A percentile compares a stretch with the other conserved stretches of the same genome.
Conservation (phyloP, 2,797 vertebrate species). For the Coilia nasus region DNA sequence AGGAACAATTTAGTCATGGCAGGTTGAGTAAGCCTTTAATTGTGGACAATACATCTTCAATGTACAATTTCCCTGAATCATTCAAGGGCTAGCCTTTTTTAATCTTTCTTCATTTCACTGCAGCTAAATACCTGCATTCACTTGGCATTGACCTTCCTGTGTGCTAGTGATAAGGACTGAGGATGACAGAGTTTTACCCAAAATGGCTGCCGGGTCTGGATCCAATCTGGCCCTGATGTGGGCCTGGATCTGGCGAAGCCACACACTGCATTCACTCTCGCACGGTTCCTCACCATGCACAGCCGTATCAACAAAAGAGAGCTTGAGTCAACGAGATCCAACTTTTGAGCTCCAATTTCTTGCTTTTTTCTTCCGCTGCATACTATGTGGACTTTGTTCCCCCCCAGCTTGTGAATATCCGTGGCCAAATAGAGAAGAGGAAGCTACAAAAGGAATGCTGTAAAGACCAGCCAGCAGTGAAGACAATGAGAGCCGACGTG, state of each 20-base stretch:
- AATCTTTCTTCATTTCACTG: not conserved
- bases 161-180: slow-evolving; percentile 16
- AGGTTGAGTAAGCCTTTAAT: not conserved
- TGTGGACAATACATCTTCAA: not conserved
- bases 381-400: not conserved
- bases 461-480: slow-evolving; percentile 30
- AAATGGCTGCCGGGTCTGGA: not conserved
- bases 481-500: slow-evolving; percentile 42
- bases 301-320: not conserved
- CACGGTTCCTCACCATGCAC: not conserved
- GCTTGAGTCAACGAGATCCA: not conserved
- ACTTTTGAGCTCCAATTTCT: slow-evolving; percentile 11
- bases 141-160: slow-evolving; percentile 12
- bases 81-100: not conserved
- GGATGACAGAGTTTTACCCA: slow-evolving; percentile 9
- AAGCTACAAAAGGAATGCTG: slow-evolving; percentile 29
- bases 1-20: not conserved
- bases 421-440: slow-evolving; percentile 34
- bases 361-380: not conserved
- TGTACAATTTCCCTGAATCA: not conserved
- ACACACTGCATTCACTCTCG: not conserved
- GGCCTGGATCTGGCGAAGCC: not conserved
- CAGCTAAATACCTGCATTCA: slow-evolving; percentile 3
- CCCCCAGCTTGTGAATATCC: not conserved
- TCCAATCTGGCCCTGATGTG: not conserved